These are phyloP conservation scores for Psophia crepitans DNA, from an alignment of 2,113 vertebrate genomes.

Conservation along the genomic window DNA sequence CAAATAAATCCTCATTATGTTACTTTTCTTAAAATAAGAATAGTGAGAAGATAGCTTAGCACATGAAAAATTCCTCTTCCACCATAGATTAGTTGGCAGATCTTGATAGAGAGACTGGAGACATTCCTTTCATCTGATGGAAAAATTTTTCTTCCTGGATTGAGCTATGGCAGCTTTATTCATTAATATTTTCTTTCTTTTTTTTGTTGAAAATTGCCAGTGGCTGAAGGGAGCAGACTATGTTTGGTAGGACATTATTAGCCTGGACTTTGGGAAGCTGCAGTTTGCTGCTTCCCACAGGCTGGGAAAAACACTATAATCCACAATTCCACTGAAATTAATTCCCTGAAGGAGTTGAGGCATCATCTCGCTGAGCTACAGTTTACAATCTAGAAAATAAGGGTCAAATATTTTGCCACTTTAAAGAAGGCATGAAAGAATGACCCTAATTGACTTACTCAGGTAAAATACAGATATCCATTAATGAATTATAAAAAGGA, in stretches of 20 bases:
- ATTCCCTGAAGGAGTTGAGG: background rate
- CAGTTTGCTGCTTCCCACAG: background rate
- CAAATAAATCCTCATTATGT: constrained; percentile 37
- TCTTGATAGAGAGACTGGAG: background rate
- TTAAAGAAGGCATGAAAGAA: background rate
- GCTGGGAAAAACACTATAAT: background rate
- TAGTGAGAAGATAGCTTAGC: constrained; percentile 5
- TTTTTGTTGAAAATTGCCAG: background rate
- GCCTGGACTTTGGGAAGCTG: background rate
- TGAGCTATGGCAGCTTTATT: background rate
- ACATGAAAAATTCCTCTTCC: background rate
- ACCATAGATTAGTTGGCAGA: background rate
- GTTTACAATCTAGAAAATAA: background rate
- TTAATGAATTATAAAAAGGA: background rate
- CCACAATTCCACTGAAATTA: background rate
- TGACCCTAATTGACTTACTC: background rate
- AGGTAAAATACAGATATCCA: background rate
- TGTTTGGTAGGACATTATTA: background rate
- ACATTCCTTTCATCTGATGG: background rate
- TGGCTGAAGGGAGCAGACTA: background rate
- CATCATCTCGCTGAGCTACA: background rate
- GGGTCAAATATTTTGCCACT: background rate
- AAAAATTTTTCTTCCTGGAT: background rate
- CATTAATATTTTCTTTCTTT: background rate
- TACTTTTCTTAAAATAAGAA: constrained; percentile 34